Percentiles rank a stretch among this genome's conserved stretches.
phyloP scores from a whole-genome alignment of 2,888 invertebrate species.

The Timandra comae region DNA sequence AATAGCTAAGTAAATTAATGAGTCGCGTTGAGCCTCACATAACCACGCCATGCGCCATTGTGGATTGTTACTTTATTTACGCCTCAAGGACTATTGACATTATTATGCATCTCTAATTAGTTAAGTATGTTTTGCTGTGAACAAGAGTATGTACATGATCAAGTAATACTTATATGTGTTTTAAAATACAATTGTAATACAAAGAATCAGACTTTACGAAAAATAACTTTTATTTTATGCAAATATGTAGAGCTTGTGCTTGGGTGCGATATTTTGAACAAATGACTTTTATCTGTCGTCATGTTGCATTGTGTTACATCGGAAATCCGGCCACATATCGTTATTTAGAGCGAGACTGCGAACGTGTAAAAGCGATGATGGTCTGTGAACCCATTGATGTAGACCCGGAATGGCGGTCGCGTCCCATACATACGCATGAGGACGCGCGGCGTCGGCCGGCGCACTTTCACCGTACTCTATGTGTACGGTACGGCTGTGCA shows the following conservation, averaged over 20 bases:
- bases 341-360: conserved; percentile 63
- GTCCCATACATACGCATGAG: conserved; percentile 36
- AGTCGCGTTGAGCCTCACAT: conserved; percentile 4
- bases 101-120: background rate
- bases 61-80: conserved; percentile 20
- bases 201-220: no score
- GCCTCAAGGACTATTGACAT: conserved; percentile 25
- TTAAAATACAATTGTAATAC: no score
- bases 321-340: conserved; percentile 66
- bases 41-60: conserved; percentile 14
- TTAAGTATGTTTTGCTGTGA: conserved; percentile 5
- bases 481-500: conserved; percentile 31
- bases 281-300: conserved; percentile 12
- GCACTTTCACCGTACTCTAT: conserved; percentile 54
- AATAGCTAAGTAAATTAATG: conserved; percentile 22
- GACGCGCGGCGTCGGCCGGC: conserved; percentile 26
- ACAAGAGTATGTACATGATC: no score
- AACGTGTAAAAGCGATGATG: conserved; percentile 53
- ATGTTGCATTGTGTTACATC: conserved; percentile 32
- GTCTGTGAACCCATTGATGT: conserved; percentile 59
- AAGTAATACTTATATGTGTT: no score
- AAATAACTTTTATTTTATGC: no score
- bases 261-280: no score
- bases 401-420: conserved; percentile 45
- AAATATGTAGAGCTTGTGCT: no score